Evolutionary conservation across 2,797 vertebrate genomes (phyloP).

Genomic region (Tiaroga cobitis): DNA sequence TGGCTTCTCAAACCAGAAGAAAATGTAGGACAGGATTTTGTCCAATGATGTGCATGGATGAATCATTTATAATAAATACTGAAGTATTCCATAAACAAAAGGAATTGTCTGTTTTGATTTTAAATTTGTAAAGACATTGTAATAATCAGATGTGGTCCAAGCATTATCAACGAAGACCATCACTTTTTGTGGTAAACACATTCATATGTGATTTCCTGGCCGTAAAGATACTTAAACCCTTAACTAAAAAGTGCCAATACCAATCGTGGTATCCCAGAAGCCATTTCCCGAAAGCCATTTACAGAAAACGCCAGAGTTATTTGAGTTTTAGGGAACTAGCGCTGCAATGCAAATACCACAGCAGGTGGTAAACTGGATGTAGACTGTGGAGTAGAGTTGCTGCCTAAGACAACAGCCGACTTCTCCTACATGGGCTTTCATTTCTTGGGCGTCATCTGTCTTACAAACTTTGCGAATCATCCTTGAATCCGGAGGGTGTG

Average conservation of each 20-base stretch:
- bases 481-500: slow-evolving; percentile 60
- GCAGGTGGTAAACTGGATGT: slow-evolving; percentile 53
- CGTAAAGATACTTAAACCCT: not conserved
- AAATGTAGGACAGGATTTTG: too few species aligned
- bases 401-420: slow-evolving; percentile 50
- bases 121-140: not conserved
- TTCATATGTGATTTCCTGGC: not conserved
- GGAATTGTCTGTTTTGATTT: not conserved
- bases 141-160: not conserved
- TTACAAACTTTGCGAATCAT: slow-evolving; percentile 56
- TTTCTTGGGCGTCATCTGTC: slow-evolving; percentile 34
- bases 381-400: not conserved
- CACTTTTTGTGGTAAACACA: not conserved
- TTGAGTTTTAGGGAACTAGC: slow-evolving; percentile 30
- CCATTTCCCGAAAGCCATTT: slow-evolving; percentile 51
- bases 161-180: not conserved
- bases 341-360: slow-evolving; percentile 42
- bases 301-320: slow-evolving; percentile 27
- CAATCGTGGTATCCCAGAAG: slow-evolving; percentile 24
- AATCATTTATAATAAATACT: not conserved
- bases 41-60: not conserved
- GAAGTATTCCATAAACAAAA: not conserved
- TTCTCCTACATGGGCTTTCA: slow-evolving; percentile 30
- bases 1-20: too few species aligned
- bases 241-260: slow-evolving; percentile 21